Evolutionary conservation across 1,140 invertebrate species (phyloP).

Genomic region (Eciton burchellii): DNA sequence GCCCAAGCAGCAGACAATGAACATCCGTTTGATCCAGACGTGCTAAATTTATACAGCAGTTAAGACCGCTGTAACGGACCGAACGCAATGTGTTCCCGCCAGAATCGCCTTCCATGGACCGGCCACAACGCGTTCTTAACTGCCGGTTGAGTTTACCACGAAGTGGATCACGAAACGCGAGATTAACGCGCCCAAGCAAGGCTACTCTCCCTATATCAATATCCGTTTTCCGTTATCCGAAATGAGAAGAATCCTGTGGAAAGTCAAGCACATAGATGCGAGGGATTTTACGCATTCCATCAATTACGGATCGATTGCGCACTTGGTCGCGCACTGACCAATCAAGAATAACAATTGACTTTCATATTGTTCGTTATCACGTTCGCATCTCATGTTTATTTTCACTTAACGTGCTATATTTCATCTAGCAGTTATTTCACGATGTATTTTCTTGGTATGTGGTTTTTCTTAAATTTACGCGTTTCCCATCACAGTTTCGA

Average conservation of each 20-base stretch:
- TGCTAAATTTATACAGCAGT: conserved; percentile 63
- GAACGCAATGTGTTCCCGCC: conserved; percentile 59
- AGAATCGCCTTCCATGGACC: conserved; percentile 31
- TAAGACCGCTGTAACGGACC: conserved; percentile 53
- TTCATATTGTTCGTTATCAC: not conserved
- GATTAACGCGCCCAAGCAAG: not conserved
- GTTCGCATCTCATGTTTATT: not conserved
- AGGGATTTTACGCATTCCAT: not conserved
- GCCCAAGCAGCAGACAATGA: conserved; percentile 26
- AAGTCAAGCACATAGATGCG: not conserved
- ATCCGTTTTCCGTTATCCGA: not conserved
- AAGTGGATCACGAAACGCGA: conserved; percentile 41
- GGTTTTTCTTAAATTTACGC: conserved; percentile 17
- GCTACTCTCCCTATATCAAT: not conserved
- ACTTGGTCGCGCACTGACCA: not conserved
- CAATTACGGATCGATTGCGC: not conserved
- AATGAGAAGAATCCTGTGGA: not conserved
- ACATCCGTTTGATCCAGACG: conserved; percentile 51
- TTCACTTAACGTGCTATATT: not conserved
- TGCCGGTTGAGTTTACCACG: conserved; percentile 55
- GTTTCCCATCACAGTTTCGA: not conserved
- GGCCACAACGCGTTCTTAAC: conserved; percentile 53
- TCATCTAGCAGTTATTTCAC: too few relatives aligned
- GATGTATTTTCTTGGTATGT: not conserved
- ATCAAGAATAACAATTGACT: not conserved